phyloP scores from a whole-genome alignment of 2,113 vertebrate species.

The Myotis lucifugus region DNA sequence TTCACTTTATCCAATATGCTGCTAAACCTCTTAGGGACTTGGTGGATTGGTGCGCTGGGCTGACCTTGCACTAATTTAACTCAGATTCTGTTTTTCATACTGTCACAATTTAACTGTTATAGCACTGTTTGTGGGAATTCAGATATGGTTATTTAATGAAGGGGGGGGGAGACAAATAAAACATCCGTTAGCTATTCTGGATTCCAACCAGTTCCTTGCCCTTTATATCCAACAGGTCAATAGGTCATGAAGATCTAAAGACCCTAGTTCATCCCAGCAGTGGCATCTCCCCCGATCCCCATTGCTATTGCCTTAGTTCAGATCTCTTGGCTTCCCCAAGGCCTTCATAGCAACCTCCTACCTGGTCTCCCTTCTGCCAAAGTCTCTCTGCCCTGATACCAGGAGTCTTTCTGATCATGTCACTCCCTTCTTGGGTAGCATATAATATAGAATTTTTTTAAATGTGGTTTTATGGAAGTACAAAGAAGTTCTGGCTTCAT shows the following conservation, averaged over 20 bases:
- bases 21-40: conserved; percentile 73
- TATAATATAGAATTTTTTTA: neutral
- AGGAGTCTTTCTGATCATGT: neutral
- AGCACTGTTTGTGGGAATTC: conserved; percentile 26
- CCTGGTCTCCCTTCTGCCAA: neutral
- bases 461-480: neutral
- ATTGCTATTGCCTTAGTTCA: neutral
- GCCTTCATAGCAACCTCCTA: no score
- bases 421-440: neutral
- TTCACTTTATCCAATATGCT: conserved; percentile 66
- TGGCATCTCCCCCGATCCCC: neutral
- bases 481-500: neutral
- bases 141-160: conserved; percentile 34
- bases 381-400: neutral
- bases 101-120: conserved; percentile 48
- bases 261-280: neutral
- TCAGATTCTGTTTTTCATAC: conserved; percentile 75
- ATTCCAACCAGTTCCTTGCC: neutral
- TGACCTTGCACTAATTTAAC: conserved; percentile 76
- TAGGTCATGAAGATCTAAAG: neutral
- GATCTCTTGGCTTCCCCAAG: neutral
- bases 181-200: neutral
- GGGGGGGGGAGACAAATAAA: neutral
- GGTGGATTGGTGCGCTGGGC: conserved; percentile 35
- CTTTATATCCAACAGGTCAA: neutral